Percentiles rank a stretch among this genome's conserved stretches.
phyloP scores from a whole-genome alignment of 1,140 invertebrate genomes.

The Parapsyche elsis region DNA sequence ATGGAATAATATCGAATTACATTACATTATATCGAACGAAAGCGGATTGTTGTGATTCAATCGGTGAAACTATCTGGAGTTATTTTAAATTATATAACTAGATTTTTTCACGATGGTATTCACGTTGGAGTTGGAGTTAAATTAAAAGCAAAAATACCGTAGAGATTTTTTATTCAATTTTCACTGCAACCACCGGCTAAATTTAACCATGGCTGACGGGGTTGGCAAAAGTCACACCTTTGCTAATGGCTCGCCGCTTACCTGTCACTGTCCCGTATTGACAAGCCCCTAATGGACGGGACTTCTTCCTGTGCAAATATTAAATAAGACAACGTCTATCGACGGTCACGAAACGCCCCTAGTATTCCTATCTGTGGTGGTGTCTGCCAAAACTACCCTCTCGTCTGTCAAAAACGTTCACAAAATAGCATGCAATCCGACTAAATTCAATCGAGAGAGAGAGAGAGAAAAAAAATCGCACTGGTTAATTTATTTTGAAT shows the following conservation, averaged over 20 bases:
- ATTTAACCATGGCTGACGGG: not conserved
- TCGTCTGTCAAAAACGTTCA: no score
- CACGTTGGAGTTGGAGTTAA: no score
- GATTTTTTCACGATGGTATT: no score
- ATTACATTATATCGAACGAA: no score
- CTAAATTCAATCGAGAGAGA: not conserved
- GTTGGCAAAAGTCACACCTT: slow-evolving; percentile 32
- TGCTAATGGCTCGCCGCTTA: slow-evolving; percentile 34
- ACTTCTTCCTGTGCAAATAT: slow-evolving; percentile 46
- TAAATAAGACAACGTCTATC: slow-evolving; percentile 48
- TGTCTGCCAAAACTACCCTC: not conserved
- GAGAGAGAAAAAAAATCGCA: not conserved
- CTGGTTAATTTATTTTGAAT: not conserved
- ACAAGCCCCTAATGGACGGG: slow-evolving; percentile 49
- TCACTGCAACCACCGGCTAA: not conserved
- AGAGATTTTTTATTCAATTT: no score
- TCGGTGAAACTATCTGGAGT: no score
- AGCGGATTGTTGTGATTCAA: no score
- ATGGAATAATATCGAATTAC: no score
- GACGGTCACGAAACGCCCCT: slow-evolving; percentile 27
- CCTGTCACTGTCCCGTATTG: slow-evolving; percentile 40
- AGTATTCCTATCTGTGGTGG: slow-evolving; percentile 9
- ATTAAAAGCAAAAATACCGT: no score
- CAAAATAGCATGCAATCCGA: no score
- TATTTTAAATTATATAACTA: no score